phyloP scores from a whole-genome alignment of 2,113 vertebrate species.

The Gnathonemus longibarbis region DNA sequence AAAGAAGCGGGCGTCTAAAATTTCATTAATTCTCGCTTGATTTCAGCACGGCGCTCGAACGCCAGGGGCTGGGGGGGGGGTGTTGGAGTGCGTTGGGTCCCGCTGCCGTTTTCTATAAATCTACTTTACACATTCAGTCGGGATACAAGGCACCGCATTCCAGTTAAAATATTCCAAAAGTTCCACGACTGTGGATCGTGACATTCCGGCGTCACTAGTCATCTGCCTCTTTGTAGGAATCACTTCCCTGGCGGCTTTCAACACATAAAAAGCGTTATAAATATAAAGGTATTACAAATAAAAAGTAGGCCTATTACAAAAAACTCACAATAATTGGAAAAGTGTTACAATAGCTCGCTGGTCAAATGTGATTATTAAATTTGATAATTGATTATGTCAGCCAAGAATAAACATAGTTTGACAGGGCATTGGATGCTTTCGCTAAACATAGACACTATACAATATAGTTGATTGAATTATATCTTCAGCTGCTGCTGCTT shows the following conservation, averaged over 20 bases:
- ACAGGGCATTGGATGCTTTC: neutral
- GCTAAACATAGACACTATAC: neutral
- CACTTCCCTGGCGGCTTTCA: neutral
- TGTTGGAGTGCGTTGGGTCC: neutral
- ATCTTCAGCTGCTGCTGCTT: neutral
- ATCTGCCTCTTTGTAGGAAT: neutral
- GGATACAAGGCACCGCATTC: neutral
- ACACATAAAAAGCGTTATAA: neutral
- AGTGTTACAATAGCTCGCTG: neutral
- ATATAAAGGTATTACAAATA: neutral
- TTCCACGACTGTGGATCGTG: neutral
- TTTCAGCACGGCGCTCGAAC: neutral
- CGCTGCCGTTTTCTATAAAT: neutral
- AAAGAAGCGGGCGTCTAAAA: constrained; percentile 4
- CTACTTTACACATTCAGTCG: neutral
- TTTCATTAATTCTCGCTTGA: constrained; percentile 3
- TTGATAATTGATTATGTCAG: neutral
- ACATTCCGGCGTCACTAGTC: neutral
- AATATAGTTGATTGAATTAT: neutral
- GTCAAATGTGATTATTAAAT: neutral
- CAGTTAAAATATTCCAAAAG: neutral
- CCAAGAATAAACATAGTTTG: neutral
- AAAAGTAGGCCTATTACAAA: neutral
- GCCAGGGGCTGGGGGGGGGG: neutral
- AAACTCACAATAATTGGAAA: neutral